Evolutionary conservation across 1,140 invertebrate species (phyloP), one percentile per base, ranked within the genome.

Genomic region (Drosophila arawakana): DNA sequence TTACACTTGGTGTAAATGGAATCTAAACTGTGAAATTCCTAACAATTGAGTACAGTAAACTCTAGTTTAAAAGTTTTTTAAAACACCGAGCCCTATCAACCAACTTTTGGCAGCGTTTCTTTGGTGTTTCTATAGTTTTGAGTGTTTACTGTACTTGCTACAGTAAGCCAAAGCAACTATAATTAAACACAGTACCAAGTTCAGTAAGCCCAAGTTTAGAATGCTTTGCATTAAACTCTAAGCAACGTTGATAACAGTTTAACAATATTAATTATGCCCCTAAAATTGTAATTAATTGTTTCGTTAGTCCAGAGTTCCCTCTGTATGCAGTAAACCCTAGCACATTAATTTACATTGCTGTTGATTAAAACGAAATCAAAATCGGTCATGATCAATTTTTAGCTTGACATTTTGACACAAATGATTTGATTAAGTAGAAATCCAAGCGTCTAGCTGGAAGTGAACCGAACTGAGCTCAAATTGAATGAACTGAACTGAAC

Each of bases 321-420:
- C 4, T 41, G 37, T 39, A 4, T n/a, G 18, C 44, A 47, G 44
- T 47, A 11, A 47, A 18, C 39, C 39, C 39, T 41, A 41, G 9
- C 9, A 30, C 25, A 30, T 41, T 41, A n/a, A 41, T 41, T 11
- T 11, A 41, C 39, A 41, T 41, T 41, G 39, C 10, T 41, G 10
- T 41, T 11, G 39, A 41, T 41, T 41, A 41, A 59, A 44, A 67
- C 25, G 13, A 71, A 49, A 55, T 49, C 68, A 60, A 72, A 73
- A 72, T 80, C 73, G 77, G 81, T 78, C 84, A 70, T 78, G 83
- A 84, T 74, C 81, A 74, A 78, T 84, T 86, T 30, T 86, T 68
- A 69, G 67, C 61, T 67, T 71, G 73, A 77, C 83, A 82, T 77
- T 88, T 80, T 83, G 82, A 86, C 82, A 80, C 73, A 82, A 21